Evolutionary conservation across 2,113 vertebrate genomes (phyloP).

Genomic region (Pteruthius melanotis): DNA sequence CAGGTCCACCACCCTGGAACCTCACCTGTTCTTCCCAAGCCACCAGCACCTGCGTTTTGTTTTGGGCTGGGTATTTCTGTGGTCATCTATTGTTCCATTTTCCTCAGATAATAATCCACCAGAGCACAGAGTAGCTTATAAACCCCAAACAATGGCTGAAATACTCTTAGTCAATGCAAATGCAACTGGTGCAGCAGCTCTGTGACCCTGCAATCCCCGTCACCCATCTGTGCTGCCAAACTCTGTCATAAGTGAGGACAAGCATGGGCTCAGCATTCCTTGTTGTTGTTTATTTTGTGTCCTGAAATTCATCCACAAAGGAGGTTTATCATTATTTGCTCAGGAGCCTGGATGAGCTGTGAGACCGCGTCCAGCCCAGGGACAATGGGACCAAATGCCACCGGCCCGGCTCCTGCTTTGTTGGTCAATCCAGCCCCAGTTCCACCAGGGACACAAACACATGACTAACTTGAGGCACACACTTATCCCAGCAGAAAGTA

Average conservation of each 20-base stretch:
- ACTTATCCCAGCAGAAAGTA: background rate
- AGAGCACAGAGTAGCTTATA: background rate
- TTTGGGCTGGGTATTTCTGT: slow-evolving; percentile 2
- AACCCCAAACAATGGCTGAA: slow-evolving; percentile 8
- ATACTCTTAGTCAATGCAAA: slow-evolving; percentile 34
- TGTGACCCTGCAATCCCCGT: background rate
- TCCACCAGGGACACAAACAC: slow-evolving; percentile 2
- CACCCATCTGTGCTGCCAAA: background rate
- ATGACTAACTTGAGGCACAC: background rate
- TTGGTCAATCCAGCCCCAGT: background rate
- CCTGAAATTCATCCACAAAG: background rate
- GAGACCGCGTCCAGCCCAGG: background rate
- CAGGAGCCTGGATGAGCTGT: background rate
- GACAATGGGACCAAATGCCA: background rate
- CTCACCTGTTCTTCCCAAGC: background rate
- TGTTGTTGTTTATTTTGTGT: background rate
- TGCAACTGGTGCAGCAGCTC: background rate
- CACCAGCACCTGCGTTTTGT: background rate
- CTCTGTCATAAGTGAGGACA: background rate
- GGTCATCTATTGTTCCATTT: background rate
- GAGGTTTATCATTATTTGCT: background rate
- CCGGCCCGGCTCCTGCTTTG: background rate
- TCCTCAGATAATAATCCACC: background rate
- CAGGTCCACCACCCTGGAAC: background rate
- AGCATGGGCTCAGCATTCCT: background rate